Base-by-base conservation (phyloP, 2,113 vertebrate genomes). In the Rhodinocichla rosea region DNA sequence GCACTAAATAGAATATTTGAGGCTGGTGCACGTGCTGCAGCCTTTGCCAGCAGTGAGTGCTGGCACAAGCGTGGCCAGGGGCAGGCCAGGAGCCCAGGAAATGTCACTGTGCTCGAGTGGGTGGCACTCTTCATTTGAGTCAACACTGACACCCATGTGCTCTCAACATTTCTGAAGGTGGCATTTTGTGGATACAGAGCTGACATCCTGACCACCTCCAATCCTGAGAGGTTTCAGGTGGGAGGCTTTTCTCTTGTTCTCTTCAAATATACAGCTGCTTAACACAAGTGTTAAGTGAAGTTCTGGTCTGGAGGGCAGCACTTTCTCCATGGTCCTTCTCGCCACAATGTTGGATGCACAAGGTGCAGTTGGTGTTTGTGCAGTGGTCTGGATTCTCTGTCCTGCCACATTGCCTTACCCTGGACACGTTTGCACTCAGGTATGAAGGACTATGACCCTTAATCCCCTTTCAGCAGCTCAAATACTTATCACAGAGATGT, bases 51-150 rank as follows among this genome's bases (percentile, higher is more conserved):
- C 53, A 4, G 1, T 7, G n/a, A 7, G n/a, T 11, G 3, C 23
- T 71, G 89, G 84, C 75, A 82, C 40, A 16, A 65, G 39, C 0
- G 0, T 8, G 71, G 60, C 85, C 75, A 90, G 67, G 3, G 7
- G 39, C 6, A 33, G 53, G 63, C 82, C 75, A 59, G 82, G 22
- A 86, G 80, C 83, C 93, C 95, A 97, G 95, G 90, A 96, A 97
- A 67, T 10, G 5, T 35, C 8, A 10, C 53, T 10, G 17, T 11
- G 67, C 55, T 57, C 5, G 55, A 94, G 95, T 96, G 42, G 94
- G 95, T 83, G 93, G 92, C 3, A 59, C 44, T 77, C 79, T 37
- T 50, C 50, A 3, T 95, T 73, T 97, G 93, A 97, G 93, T 97
- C 96, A 97, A 68, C 62, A 56, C 86, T 14, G 73, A 95, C 92